Evolutionary conservation across 2,113 vertebrate species (phyloP).

Genomic region (Microtus richardsoni): DNA sequence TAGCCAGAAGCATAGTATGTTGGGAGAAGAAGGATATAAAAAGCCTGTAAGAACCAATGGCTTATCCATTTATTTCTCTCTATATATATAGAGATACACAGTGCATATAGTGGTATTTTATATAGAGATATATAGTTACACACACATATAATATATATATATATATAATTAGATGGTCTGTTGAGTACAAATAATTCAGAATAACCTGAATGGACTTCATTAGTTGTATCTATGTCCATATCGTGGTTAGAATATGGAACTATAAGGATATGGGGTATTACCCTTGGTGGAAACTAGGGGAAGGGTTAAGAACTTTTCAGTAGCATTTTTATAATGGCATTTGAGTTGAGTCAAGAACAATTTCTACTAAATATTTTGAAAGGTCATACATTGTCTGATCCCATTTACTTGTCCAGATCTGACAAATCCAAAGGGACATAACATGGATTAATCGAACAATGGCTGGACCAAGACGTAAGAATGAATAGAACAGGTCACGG

Average conservation of each 20-base stretch:
- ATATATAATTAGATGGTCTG: too few species aligned
- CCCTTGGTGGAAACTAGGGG: neutral
- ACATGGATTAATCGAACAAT: neutral
- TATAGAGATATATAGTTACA: neutral
- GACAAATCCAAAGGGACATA: neutral
- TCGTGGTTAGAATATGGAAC: neutral
- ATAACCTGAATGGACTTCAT: neutral
- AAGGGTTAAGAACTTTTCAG: neutral
- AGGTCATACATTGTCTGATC: neutral
- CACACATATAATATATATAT: too few species aligned
- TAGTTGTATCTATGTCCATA: neutral
- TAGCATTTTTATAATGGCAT: neutral
- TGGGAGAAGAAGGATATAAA: accelerated
- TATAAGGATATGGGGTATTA: too few species aligned
- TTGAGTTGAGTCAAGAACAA: slow-evolving; percentile 7
- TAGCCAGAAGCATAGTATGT: neutral
- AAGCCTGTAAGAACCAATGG: neutral
- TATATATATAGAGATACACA: too few species aligned
- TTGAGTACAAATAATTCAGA: too few species aligned
- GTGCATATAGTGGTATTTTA: too few species aligned
- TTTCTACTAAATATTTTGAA: neutral
- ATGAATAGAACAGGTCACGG: neutral
- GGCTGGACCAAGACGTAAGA: neutral
- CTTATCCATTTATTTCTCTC: too few species aligned
- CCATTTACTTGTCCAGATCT: neutral